Evolutionary conservation across 2,797 vertebrate species (phyloP), one percentile per base, ranked within the genome.

Genomic region (Hemitrygon akajei): DNA sequence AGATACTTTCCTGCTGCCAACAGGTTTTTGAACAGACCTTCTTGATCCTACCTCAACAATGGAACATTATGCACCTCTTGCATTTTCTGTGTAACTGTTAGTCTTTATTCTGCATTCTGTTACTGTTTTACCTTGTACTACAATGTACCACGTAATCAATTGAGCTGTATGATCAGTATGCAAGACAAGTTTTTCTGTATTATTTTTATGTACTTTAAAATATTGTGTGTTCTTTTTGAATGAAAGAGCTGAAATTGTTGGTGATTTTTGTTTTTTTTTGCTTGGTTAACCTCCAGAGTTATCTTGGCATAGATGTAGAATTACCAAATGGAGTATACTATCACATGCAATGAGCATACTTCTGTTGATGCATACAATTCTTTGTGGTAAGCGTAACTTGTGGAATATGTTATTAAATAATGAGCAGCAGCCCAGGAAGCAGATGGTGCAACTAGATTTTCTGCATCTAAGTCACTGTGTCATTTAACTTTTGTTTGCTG

Each of bases 381-480:
- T 69, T 89, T 89, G 10, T 89, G 27, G 86, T 69, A 89, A 69
- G 20, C 25, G 27, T 63, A 89, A 89, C 63, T 89, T 89, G 60
- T 89, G 60, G 60, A 37, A 66, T 34, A 89, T 25, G 60, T 60
- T 63, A 20, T 34, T 66, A 63, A 66, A 89, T 20, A 66, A 66
- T 25, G n/a, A 89, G n/a, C 63, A 37, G 69, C 86, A 89, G n/a
- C 63, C 7, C 86, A 22, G 34, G 60, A 34, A 37, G 60, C 60
- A 69, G 34, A 34, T 18, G 60, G 16, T 34, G 86, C 60, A 89
- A 66, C 86, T 89, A 63, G 60, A 27, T 58, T 56, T 82, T 47
- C 76, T 77, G 76, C 76, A 77, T n/a, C 0, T 79, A 79, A 79
- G 18, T 37, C 82, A 30, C 47, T 56, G 16, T 20, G 22, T 58